Evolutionary conservation across 2,797 vertebrate species (phyloP).

Genomic region (Liparis tanakae): DNA sequence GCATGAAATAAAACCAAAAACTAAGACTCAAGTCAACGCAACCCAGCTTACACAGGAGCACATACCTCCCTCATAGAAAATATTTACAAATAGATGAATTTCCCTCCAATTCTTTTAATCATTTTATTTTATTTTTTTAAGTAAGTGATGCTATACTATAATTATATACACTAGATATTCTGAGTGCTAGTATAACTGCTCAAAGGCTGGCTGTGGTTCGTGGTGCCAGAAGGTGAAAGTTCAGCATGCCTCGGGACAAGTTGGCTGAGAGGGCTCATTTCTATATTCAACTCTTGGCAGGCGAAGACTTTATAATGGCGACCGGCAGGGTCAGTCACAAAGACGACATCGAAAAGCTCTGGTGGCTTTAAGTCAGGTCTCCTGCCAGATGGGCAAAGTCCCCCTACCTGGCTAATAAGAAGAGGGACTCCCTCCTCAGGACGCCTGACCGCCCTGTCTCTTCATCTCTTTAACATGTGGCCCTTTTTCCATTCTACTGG

Average conservation of each 20-base stretch:
- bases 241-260: neutral
- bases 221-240: neutral
- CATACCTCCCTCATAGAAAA: no score
- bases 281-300: slow-evolving; percentile 1
- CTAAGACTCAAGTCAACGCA: no score
- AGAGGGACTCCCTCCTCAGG: slow-evolving; percentile 61
- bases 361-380: slow-evolving; percentile 56
- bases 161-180: slow-evolving; percentile 1
- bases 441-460: slow-evolving; percentile 56
- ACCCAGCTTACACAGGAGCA: no score
- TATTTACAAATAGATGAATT: no score
- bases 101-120: no score
- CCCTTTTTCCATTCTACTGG: slow-evolving; percentile 59
- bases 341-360: slow-evolving; percentile 43
- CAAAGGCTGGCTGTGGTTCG: neutral
- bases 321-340: slow-evolving; percentile 18
- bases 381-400: slow-evolving; percentile 47
- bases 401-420: slow-evolving; percentile 62
- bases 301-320: neutral
- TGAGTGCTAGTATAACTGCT: neutral
- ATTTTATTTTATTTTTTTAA: neutral
- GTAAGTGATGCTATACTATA: neutral
- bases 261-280: slow-evolving; percentile 1
- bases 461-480: slow-evolving; percentile 71
- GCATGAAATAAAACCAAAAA: no score